These are phyloP conservation scores for Chrysochloris asiatica DNA, from an alignment of 2,113 vertebrate genomes.

Conservation along the genomic window DNA sequence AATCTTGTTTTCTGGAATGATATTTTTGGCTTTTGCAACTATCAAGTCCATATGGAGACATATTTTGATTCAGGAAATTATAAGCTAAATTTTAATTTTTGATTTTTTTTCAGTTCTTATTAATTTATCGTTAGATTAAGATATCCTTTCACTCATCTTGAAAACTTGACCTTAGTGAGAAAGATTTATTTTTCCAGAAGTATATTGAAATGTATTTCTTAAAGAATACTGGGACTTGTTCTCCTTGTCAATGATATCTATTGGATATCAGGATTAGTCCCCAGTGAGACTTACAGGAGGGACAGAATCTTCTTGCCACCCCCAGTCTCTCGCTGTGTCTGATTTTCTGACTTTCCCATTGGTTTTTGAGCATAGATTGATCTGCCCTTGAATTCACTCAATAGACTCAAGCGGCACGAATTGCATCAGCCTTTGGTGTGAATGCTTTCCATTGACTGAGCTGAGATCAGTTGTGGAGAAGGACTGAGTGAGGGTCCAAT, in stretches of 20 bases:
- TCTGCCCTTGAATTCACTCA: not conserved
- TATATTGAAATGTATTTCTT: not conserved
- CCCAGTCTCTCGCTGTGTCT: constrained; percentile 39
- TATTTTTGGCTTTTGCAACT: constrained; percentile 52
- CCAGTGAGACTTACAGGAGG: not conserved
- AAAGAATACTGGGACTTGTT: not conserved
- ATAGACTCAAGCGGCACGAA: too few relatives aligned
- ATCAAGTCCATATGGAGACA: constrained; percentile 21
- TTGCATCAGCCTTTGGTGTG: too few relatives aligned
- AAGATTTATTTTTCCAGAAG: not conserved
- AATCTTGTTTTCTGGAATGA: not conserved
- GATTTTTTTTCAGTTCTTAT: not conserved
- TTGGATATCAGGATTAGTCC: not conserved
- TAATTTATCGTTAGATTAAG: not conserved
- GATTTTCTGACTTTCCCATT: not conserved
- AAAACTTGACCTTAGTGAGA: not conserved
- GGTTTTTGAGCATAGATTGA: not conserved
- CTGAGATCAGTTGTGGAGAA: fast-evolving
- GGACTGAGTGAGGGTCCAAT: too few relatives aligned
- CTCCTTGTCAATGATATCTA: not conserved
- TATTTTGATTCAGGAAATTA: constrained; percentile 29
- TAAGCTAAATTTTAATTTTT: constrained; percentile 43
- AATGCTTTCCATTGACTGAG: too few relatives aligned
- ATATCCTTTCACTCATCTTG: constrained; percentile 39
- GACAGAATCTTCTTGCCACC: not conserved